Evolutionary conservation across 2,888 invertebrate species (phyloP).

Genomic region (Parnassius smintheus): DNA sequence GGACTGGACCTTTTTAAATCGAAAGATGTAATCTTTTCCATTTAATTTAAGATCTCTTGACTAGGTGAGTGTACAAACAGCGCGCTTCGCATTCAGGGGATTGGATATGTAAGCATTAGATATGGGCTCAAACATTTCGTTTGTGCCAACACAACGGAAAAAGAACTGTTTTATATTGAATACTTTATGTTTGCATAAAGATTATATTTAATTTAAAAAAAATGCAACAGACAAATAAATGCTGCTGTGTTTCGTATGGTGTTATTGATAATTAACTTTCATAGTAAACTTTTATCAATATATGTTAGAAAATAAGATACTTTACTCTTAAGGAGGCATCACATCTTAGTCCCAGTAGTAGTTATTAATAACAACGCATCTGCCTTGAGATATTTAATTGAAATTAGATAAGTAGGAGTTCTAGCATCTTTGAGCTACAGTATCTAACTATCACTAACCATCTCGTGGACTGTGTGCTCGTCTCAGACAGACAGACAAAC

Average conservation of each 20-base stretch:
- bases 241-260: too few species aligned
- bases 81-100: conserved; percentile 8
- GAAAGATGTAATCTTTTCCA: conserved; percentile 24
- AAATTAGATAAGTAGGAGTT: too few species aligned
- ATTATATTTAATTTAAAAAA: not conserved
- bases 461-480: too few species aligned
- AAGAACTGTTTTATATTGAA: conserved; percentile 2
- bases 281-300: not conserved
- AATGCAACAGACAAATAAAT: not conserved
- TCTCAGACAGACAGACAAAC: too few species aligned
- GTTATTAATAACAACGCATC: too few species aligned
- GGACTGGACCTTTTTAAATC: conserved; percentile 26
- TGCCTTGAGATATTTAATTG: too few species aligned
- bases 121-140: conserved; percentile 12
- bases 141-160: conserved; percentile 8
- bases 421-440: too few species aligned
- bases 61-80: conserved; percentile 7
- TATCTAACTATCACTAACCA: too few species aligned
- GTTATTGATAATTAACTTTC: not conserved
- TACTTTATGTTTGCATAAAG: not conserved
- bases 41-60: conserved; percentile 23
- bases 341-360: not conserved
- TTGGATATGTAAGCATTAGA: conserved; percentile 13
- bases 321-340: not conserved
- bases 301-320: not conserved